Evolutionary conservation across 2,113 vertebrate species (phyloP).

Genomic region (Proterorhinus semilunaris): DNA sequence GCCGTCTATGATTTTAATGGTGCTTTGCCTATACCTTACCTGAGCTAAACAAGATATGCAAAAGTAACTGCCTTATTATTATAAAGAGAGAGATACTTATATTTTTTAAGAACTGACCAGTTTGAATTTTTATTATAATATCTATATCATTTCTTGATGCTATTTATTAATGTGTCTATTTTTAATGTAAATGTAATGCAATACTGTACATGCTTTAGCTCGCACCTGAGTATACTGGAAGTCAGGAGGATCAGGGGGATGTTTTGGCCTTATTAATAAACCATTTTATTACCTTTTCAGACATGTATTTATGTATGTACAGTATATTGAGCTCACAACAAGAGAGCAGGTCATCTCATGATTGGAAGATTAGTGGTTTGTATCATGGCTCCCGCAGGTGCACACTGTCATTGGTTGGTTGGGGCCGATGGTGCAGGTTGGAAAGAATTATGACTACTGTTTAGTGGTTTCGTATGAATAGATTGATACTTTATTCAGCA

Average conservation of each 20-base stretch:
- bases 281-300: background rate
- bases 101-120: conserved; percentile 52
- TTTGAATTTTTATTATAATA: conserved; percentile 59
- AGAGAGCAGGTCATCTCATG: no score
- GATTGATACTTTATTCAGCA: no score
- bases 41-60: conserved; percentile 32
- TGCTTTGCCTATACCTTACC: conserved; percentile 32
- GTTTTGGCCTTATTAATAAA: background rate
- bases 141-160: conserved; percentile 27
- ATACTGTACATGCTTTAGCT: background rate
- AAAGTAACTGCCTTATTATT: conserved; percentile 51
- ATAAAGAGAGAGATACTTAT: conserved; percentile 46
- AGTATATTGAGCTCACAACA: no score
- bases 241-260: no score
- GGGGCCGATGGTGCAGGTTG: no score
- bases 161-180: conserved; percentile 34
- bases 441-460: no score
- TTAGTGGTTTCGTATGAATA: no score
- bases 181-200: background rate
- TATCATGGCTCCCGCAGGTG: no score
- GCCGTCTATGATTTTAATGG: conserved; percentile 20
- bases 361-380: no score
- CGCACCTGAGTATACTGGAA: background rate
- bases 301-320: no score
- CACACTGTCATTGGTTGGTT: no score